phyloP scores from a whole-genome alignment of 2,113 vertebrate species.

The Mirza zaza region DNA sequence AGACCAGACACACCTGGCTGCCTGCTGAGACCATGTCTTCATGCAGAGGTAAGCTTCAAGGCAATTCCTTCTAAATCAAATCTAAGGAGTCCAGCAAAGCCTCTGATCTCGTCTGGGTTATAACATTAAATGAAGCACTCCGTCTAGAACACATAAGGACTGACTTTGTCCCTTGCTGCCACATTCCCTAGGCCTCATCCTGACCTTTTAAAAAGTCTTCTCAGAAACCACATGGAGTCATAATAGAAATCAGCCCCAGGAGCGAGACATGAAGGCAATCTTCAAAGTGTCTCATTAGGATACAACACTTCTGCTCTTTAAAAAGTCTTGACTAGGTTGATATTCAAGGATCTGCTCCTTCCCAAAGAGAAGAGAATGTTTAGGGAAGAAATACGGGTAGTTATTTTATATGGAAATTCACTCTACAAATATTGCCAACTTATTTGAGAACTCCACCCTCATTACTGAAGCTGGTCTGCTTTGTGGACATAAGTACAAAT shows the following conservation, averaged over 20 bases:
- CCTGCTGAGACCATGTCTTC: background rate
- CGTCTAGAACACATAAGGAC: background rate
- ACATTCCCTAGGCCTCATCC: background rate
- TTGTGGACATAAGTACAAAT: background rate
- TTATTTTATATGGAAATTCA: background rate
- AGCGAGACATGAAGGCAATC: background rate
- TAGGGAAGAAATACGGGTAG: background rate
- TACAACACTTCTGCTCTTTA: background rate
- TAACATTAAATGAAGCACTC: background rate
- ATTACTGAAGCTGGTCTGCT: background rate
- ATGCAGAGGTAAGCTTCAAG: background rate
- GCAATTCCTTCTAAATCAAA: slow-evolving; percentile 39
- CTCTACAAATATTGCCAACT: background rate
- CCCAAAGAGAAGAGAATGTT: background rate
- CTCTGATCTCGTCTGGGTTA: background rate
- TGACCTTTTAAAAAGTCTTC: background rate
- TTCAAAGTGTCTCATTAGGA: background rate
- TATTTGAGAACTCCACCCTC: background rate
- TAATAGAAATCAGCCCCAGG: background rate
- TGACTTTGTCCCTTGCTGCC: background rate
- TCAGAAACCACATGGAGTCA: background rate
- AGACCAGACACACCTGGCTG: background rate
- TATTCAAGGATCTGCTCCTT: background rate
- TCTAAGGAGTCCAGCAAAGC: background rate
- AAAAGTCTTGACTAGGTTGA: background rate